Evolutionary conservation across 2,797 vertebrate genomes (phyloP), one percentile per base, ranked within the genome.

Genomic region (Triplophysa yarkandensis): DNA sequence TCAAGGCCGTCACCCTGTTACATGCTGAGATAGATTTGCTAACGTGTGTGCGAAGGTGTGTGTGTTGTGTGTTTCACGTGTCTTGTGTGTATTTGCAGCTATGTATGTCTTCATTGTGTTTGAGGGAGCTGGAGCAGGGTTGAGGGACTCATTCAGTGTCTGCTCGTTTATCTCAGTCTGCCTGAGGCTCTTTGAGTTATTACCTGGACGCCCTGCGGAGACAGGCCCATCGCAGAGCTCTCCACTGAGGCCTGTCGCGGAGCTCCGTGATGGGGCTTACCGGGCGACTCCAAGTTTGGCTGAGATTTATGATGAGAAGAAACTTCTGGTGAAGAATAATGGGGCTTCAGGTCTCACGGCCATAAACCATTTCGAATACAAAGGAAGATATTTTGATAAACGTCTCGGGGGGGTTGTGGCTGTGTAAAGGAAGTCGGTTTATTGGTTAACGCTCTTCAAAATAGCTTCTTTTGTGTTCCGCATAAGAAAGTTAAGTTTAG

Each of bases 121-220:
- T 63, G 61, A 28, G 50, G 21, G 13, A 44, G 46, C 39, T 28
- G 16, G 30, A 44, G 63, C 61, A 60, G 55, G 52, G 58, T 43
- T 69, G 68, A 68, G 72, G 63, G 71, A 50, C 68, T 62, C 54
- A 25, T 48, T 60, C 72, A 32, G 68, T 65, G 67, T 71, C 69
- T 50, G 41, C 27, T 68, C 63, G 39, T 73, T 72, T 78, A 57
- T 78, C 71, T 65, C 44, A 7, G n/a, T 80, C 68, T 80, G 17
- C 58, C 48, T 60, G 62, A 76, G 30, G 44, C 69, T 68, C 48
- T 80, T 46, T 76, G 74, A 77, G 66, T 64, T 72, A 80, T 80
- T 76, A 68, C 74, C 69, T 68, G 57, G 57, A 30, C 44, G 39
- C 39, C 58, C 19, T 58, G 21, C 13, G 5, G 57, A 55, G 68